Base-by-base conservation (phyloP, 1,140 invertebrate species). In the Megalonaias nervosa region DNA sequence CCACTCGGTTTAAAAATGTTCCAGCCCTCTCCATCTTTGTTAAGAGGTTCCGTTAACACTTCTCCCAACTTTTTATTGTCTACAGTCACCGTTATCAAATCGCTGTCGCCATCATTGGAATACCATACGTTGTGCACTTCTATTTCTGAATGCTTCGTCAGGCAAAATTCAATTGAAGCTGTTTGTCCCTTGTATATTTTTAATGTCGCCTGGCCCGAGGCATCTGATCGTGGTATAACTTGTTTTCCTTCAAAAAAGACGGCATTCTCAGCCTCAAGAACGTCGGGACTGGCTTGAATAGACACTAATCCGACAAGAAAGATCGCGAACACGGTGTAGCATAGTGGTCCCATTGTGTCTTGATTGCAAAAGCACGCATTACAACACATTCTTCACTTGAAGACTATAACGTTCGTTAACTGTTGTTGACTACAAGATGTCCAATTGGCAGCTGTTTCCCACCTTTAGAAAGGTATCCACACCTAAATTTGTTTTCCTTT, bases 91-190 rank as follows among this genome's bases (percentile, higher is more conserved):
- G 57, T 21, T 57, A 78, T 64, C 55, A 26, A 38, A 56, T 78
- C 76, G 15, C 23, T 15, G 12, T 17, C 55, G 11, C 76, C 76
- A 57, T 78, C 76, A 31, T 78, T 78, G 14, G 76, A 78, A 58
- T 78, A 78, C 9, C 56, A 15, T 11, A 78, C 38, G 56, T 60
- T 23, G 1, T 59, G 21, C 11, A 72, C 48, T 12, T 56, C 21
- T 26, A 78, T 17, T 38, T 66, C 62, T 12, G 76, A 61, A 5
- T 23, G 11, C 17, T 64, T 19, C 61, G 69, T 73, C 31, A 78
- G 61, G 58, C 76, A 78, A 31, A 78, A 16, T 15, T 78, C 76
- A 55, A 59, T 67, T 16, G 61, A 38, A 12, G 64, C 6, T 21
- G 16, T 57, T 31, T 78, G 57, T 55, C 71, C 76, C n/a, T 66